Base-by-base conservation (phyloP, 2,113 vertebrate genomes). In the Donacobius atricapilla region DNA sequence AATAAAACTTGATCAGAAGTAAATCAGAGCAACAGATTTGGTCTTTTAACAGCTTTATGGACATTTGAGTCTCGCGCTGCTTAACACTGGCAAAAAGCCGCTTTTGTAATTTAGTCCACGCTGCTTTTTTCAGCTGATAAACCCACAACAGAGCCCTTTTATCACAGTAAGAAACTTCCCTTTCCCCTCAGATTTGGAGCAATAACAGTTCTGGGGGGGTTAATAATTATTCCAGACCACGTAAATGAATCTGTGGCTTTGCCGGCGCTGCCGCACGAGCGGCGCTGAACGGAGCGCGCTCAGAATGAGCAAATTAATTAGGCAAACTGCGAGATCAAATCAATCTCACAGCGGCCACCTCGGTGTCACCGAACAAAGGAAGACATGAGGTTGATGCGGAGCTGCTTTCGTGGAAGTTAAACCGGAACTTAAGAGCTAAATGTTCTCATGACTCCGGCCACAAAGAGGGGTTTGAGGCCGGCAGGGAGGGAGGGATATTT, bases 271-370 rank as follows among this genome's bases (percentile, higher is more conserved):
- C 70, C 90, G 94, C 94, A 91, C 93, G 88, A 91, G 77, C 92
- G 83, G 31, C 17, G 80, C 61, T 93, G 95, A 90, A 90, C 75
- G 87, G 94, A 89, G 92, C 80, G 53, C 13, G 90, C 79, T 94
- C 89, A 71, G 95, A 97, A 97, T 47, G 96, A 97, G 89, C 97
- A 96, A 97, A 98, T 98, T 98, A 98, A 98, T 98, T 97, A 98
- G 83, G 81, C 94, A 93, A 94, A 92, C 96, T 94, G 94, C 72
- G 91, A 96, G 97, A 97, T 98, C 97, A 96, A 96, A 97, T 97
- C 95, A 97, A 97, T 97, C 95, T 98, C 97, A 47, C 94, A 97
- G 97, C 94, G 54, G 94, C 91, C 97, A 98, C 97, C 97, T 95
- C 92, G 25, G 56, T 84, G 94, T 91, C 83, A 72, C 84, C 51